Percentiles rank a stretch among this genome's conserved stretches.
Conservation (phyloP, 2,888 invertebrate species). For the Cantharis rufa region DNA sequence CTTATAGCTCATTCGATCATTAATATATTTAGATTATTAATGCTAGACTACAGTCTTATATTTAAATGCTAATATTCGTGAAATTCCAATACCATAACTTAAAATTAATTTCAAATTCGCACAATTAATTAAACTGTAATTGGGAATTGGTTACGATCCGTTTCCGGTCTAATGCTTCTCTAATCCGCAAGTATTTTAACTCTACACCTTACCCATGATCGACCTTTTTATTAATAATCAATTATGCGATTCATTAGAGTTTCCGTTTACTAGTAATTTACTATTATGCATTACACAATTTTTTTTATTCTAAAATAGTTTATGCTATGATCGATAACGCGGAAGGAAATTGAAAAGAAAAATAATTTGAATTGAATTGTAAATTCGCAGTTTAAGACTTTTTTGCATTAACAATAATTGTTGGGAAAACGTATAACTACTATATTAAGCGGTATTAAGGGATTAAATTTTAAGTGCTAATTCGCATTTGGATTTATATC, state of each 20-base stretch:
- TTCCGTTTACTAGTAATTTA: background rate
- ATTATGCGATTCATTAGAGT: slow-evolving; percentile 28
- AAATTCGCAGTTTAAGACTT: background rate
- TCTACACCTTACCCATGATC: slow-evolving; percentile 20
- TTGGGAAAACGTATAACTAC: background rate
- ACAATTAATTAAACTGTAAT: slow-evolving; percentile 24
- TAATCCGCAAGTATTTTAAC: slow-evolving; percentile 25
- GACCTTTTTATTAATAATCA: slow-evolving; percentile 32
- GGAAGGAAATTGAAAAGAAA: background rate
- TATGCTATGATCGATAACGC: no score
- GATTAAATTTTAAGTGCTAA: background rate
- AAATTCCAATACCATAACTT: slow-evolving; percentile 6
- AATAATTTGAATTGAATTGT: background rate
- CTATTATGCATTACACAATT: background rate
- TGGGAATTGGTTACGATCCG: slow-evolving; percentile 11
- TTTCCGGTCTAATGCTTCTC: slow-evolving; percentile 18
- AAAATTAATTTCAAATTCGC: slow-evolving; percentile 10
- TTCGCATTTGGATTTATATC: background rate
- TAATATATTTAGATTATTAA: slow-evolving; percentile 14
- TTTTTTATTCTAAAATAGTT: no score
- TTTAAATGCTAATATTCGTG: background rate
- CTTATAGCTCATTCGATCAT: slow-evolving; percentile 3
- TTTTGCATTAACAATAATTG: background rate
- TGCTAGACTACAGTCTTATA: background rate
- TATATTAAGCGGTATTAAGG: background rate